Evolutionary conservation across 2,888 invertebrate species (phyloP), one percentile per base, ranked within the genome.

Genomic region (Andrena bicolor): DNA sequence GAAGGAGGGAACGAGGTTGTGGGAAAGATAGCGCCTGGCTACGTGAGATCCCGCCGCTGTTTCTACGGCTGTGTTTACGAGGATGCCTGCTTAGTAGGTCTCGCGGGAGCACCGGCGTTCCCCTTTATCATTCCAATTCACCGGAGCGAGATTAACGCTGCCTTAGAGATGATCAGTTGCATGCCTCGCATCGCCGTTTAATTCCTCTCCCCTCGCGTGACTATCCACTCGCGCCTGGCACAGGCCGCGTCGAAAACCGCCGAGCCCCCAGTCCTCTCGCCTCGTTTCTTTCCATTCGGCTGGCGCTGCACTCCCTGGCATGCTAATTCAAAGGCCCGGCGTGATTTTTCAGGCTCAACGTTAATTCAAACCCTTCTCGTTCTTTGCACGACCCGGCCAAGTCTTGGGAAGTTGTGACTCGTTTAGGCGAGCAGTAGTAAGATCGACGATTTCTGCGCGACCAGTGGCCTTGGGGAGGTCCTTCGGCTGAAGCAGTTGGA

Each of bases 11-110:
- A 85, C 85, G 91, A 91, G 92, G 92, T 92, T 93, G 92, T 93
- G 93, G 92, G 93, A 93, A 87, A 93, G 91, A 90, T 92, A 90
- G 86, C 85, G 83, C 66, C 80, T 72, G 0, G 68, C 69, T 85
- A 78, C 77, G 83, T 68, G 85, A 85, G 80, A 79, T 86, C 85
- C 76, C 73, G 68, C 76, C 80, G 76, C 69, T 65, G 79, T 76
- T 83, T 68, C 72, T 72, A 66, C 61, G 64, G 30, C 61, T 63
- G 72, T 81, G 71, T 81, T 86, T 82, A 86, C 75, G 83, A 81
- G 84, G 77, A 80, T 83, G 76, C 63, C 68, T 74, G 68, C 68
- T 86, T 66, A 60, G 77, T 73, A 71, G 77, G 75, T 78, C 82
- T 76, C 83, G 71, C 64, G 76, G 78, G 83, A 82, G 85, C 86